Percentiles rank a stretch among this genome's conserved stretches.
Conservation (phyloP, 2,888 invertebrate species). For the Apeira syringaria region DNA sequence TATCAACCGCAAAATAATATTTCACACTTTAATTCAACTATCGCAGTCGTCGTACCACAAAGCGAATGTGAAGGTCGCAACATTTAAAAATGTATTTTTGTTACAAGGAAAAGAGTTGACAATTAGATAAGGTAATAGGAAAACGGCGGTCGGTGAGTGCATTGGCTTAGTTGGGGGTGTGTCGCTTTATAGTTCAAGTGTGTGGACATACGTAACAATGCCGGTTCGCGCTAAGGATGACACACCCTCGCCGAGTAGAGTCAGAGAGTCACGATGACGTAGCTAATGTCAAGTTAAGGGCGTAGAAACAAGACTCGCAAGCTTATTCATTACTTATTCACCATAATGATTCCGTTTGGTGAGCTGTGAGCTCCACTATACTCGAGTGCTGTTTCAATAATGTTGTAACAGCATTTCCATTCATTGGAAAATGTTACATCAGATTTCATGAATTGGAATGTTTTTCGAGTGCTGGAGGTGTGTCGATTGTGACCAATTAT, state of each 20-base stretch:
- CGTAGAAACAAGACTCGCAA: slow-evolving; percentile 1
- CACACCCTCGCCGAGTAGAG: slow-evolving; percentile 12
- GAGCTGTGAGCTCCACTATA: too few relatives aligned
- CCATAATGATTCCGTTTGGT: too few relatives aligned
- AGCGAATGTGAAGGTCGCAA: slow-evolving; percentile 9
- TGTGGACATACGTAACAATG: slow-evolving; percentile 3
- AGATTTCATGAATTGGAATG: background rate
- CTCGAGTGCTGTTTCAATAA: too few relatives aligned
- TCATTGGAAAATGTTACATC: background rate
- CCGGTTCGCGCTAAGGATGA: slow-evolving; percentile 13
- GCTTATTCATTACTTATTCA: too few relatives aligned
- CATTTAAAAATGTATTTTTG: slow-evolving; percentile 1
- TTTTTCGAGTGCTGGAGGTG: slow-evolving; percentile 2
- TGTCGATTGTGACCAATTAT: slow-evolving; percentile 2
- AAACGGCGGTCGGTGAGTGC: slow-evolving; percentile 6
- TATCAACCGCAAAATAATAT: background rate
- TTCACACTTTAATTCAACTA: background rate
- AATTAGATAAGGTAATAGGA: slow-evolving; percentile 2
- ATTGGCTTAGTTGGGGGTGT: slow-evolving; percentile 19
- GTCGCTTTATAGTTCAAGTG: slow-evolving; percentile 8
- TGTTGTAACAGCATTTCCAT: background rate
- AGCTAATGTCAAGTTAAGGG: slow-evolving; percentile 4
- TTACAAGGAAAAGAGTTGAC: slow-evolving; percentile 12
- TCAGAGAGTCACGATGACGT: slow-evolving; percentile 10
- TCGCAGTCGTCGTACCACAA: background rate